These are phyloP conservation scores for Hetaerina titia DNA, from an alignment of 2,888 invertebrate species.

Conservation along the genomic window DNA sequence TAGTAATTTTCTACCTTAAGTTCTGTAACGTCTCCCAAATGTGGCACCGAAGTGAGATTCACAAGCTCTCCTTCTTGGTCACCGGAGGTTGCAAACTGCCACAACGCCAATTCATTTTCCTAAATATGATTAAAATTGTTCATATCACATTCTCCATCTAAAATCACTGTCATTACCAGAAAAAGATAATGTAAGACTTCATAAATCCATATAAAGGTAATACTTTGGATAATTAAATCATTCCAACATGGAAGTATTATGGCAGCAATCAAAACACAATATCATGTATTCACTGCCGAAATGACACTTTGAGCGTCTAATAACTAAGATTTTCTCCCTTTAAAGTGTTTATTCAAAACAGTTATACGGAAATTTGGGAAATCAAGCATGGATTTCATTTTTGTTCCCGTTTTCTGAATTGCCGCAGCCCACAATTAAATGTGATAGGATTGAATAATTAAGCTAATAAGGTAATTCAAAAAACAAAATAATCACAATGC, in stretches of 20 bases:
- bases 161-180: too few species aligned
- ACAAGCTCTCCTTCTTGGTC: conserved; percentile 84
- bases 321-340: too few species aligned
- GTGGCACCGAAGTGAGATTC: conserved; percentile 80
- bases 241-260: too few species aligned
- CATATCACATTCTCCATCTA: too few species aligned
- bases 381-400: too few species aligned
- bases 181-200: neutral
- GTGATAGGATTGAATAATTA: neutral
- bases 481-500: conserved; percentile 8
- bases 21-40: conserved; percentile 89
- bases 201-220: too few species aligned
- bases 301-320: too few species aligned
- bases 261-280: too few species aligned
- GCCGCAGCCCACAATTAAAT: conserved; percentile 4
- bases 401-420: neutral
- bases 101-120: conserved; percentile 85
- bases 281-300: too few species aligned
- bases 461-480: neutral
- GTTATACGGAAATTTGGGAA: too few species aligned
- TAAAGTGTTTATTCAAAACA: too few species aligned
- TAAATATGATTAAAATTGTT: conserved; percentile 72
- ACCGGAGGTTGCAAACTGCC: conserved; percentile 81
- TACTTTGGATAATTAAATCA: too few species aligned
- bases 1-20: conserved; percentile 80